phyloP scores from a whole-genome alignment of 2,888 invertebrate species.

The Acanthosepion pharaonis region DNA sequence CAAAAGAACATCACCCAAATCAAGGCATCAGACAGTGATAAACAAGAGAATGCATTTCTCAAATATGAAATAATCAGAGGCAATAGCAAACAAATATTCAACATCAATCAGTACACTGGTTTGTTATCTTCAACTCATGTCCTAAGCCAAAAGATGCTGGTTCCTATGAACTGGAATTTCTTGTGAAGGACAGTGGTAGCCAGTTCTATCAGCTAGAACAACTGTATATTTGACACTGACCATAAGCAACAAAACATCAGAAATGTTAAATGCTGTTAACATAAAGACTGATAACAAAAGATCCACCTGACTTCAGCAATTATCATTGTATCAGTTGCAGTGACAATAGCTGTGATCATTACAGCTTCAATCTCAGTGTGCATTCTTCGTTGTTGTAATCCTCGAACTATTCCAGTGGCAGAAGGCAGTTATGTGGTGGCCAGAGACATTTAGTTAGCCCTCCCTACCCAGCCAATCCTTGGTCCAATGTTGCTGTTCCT shows the following conservation, averaged over 20 bases:
- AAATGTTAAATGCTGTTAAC: conserved; percentile 15
- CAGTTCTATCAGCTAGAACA: conserved; percentile 10
- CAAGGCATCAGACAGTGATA: conserved; percentile 22
- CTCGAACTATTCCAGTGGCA: not conserved
- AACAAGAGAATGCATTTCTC: conserved; percentile 21
- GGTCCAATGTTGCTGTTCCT: not conserved
- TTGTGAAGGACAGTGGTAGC: not conserved
- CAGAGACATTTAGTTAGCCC: not conserved
- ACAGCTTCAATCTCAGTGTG: conserved; percentile 33
- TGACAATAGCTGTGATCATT: conserved; percentile 33
- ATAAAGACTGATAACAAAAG: conserved; percentile 16
- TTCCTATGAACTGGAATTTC: conserved; percentile 11
- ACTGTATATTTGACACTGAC: conserved; percentile 1
- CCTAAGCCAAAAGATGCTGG: conserved; percentile 33
- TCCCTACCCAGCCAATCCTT: not conserved
- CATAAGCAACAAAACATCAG: not conserved
- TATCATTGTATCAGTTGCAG: conserved; percentile 1
- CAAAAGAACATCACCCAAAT: not conserved
- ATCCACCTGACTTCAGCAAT: conserved; percentile 22
- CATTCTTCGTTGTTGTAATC: not conserved
- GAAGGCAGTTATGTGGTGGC: not conserved
- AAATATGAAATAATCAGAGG: conserved; percentile 33
- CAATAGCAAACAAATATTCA: conserved; percentile 1
- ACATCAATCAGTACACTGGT: not conserved
- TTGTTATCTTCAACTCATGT: conserved; percentile 8